Evolutionary conservation across 2,888 invertebrate species (phyloP).

Genomic region (Pachydiplax longipennis): DNA sequence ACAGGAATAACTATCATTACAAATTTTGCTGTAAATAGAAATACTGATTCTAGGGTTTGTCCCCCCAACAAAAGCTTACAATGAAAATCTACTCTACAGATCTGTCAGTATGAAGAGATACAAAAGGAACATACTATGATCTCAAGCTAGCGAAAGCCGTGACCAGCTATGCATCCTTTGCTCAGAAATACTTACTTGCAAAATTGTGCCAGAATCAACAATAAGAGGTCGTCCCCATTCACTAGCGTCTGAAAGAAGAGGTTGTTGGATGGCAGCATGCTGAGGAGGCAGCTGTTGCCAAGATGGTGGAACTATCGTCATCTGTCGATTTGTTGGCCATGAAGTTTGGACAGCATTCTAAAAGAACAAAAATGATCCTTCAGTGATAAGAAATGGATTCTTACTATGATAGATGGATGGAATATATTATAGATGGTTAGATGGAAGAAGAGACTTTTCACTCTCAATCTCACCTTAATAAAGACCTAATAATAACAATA

Average conservation of each 20-base stretch:
- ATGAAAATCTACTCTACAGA: no score
- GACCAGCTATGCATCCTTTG: no score
- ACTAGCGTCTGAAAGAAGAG: constrained; percentile 67
- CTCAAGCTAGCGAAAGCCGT: neutral
- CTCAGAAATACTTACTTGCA: constrained; percentile 64
- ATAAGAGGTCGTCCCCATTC: constrained; percentile 79
- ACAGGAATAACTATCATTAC: no score
- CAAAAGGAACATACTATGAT: neutral
- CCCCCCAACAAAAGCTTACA: no score
- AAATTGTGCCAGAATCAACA: constrained; percentile 77
- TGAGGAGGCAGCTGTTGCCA: constrained; percentile 80
- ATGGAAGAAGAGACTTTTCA: no score
- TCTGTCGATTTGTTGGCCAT: constrained; percentile 77
- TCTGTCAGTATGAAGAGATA: neutral
- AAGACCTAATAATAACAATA: no score
- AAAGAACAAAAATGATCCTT: constrained; percentile 47
- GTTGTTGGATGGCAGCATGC: constrained; percentile 69
- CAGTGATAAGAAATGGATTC: neutral
- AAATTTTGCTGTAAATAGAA: no score
- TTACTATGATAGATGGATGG: no score
- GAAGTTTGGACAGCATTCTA: constrained; percentile 74
- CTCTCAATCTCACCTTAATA: no score
- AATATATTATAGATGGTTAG: no score
- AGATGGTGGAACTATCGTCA: constrained; percentile 83
- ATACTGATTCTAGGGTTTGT: no score